Conservation (phyloP, 1,140 invertebrate species). For the Drosophila auraria region DNA sequence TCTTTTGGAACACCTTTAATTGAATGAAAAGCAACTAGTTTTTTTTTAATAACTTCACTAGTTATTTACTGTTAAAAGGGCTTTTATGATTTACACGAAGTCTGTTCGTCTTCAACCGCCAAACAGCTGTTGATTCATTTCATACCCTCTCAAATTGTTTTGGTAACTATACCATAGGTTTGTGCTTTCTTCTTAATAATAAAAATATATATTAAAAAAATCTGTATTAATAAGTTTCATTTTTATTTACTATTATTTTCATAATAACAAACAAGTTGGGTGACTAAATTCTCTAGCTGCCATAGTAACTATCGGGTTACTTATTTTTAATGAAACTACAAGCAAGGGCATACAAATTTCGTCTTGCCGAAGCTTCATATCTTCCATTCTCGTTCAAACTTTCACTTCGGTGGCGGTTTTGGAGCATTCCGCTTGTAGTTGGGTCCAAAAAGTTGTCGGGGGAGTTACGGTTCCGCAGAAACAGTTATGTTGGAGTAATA, state of each 20-base stretch:
- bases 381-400: slow-evolving; percentile 34
- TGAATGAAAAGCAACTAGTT: not conserved
- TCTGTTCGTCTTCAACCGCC: slow-evolving; percentile 7
- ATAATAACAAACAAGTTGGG: not conserved
- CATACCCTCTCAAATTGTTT: not conserved
- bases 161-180: not conserved
- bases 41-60: not conserved
- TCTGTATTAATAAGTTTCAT: no score
- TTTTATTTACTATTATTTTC: not conserved
- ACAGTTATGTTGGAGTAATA: slow-evolving; percentile 57
- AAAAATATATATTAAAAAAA: not conserved
- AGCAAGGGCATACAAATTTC: not conserved
- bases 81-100: not conserved
- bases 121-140: slow-evolving; percentile 40
- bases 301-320: no score
- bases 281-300: no score
- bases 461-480: slow-evolving; percentile 9
- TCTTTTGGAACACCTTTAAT: no score
- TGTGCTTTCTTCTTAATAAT: not conserved
- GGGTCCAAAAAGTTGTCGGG: slow-evolving; percentile 45
- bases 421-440: slow-evolving; percentile 54
- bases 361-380: not conserved
- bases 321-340: no score
- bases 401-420: slow-evolving; percentile 66
- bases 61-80: not conserved